Evolutionary conservation across 2,888 invertebrate species (phyloP), one percentile per base, ranked within the genome.

Genomic region (Apomyelois bistriatella): DNA sequence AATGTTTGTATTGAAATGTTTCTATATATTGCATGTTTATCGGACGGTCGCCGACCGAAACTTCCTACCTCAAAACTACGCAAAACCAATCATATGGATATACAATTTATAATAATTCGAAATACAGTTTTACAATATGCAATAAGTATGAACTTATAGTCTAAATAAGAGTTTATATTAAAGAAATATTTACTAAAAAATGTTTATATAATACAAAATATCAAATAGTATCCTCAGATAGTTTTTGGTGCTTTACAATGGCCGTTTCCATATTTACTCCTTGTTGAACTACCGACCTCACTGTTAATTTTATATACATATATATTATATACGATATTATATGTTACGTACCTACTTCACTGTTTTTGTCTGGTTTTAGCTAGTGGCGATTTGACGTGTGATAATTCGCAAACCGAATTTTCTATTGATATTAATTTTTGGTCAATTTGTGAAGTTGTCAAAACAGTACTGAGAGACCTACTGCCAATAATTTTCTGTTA

Each of bases 51-150:
- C 57, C 64, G 57, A 74, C 72, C 82, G 71, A 76, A 85, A 85
- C 85, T 85, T 85, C 86, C 89, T 89, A 90, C 89, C 89, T 90
- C 89, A 89, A 76, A 79, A 79, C 83, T 85, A 80, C 73, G 83
- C 84, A 84, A 22, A 22, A 83, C 10, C 43, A 76, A 82, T 80
- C 74, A 75, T 82, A 85, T 74, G 73, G 74, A 71, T 76, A 76
- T 76, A 82, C 84, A 86, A 67, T 74, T 74, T 85, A 85, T 74
- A 72, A 72, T 76, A 74, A 81, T 85, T 79, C 77, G 79, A 72
- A 76, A 65, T 59, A 62, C 85, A 78, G 73, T 82, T 83, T 82
- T 83, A 79, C 76, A 79, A 74, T 79, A 81, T 70, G 81, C 85
- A 82, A 80, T 87, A 83, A 82, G 79, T 76, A 72, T 60, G 65